Evolutionary conservation across 2,113 vertebrate genomes (phyloP).

Genomic region (Corythornis madagascariensis): DNA sequence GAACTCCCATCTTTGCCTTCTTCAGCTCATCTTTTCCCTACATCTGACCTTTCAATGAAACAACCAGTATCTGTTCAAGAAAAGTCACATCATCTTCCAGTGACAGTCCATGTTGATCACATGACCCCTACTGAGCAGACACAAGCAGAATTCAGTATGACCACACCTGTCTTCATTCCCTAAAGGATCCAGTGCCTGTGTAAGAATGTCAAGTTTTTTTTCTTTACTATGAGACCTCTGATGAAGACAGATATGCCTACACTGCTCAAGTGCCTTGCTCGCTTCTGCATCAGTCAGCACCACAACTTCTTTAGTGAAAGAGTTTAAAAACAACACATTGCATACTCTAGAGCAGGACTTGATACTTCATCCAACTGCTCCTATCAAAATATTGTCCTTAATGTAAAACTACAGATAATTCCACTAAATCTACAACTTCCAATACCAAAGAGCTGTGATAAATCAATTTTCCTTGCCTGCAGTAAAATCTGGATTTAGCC

Average conservation of each 20-base stretch:
- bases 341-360: background rate
- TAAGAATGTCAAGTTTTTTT: background rate
- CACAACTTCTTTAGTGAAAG: background rate
- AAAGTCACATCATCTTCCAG: background rate
- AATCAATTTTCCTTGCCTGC: conserved; percentile 70
- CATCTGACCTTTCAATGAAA: background rate
- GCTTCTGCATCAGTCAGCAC: background rate
- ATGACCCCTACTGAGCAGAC: background rate
- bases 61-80: background rate
- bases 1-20: background rate
- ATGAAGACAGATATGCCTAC: background rate
- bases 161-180: background rate
- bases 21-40: background rate
- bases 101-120: background rate
- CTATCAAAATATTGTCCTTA: background rate
- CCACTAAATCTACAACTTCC: background rate
- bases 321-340: background rate
- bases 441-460: conserved; percentile 32
- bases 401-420: conserved; percentile 44
- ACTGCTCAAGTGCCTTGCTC: background rate
- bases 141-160: background rate
- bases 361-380: background rate
- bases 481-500: conserved; percentile 58
- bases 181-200: background rate
- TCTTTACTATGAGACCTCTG: background rate